Conservation (phyloP, 2,888 invertebrate genomes). For the Steinernema hermaphroditum region DNA sequence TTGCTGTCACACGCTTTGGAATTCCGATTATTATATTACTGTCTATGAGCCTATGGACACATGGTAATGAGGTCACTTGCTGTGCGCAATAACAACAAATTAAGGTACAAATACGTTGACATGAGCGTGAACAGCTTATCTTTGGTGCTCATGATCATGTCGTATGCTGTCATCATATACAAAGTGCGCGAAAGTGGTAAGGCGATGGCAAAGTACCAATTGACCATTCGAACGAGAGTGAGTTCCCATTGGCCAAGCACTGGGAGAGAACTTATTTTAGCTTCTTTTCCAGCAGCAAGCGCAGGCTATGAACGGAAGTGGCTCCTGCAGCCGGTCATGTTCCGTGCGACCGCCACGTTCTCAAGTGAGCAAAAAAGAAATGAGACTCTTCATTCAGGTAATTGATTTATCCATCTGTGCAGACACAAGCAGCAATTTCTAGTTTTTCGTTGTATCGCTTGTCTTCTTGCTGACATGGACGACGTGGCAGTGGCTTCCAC, state of each 20-base stretch:
- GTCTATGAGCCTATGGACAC: conserved; percentile 54
- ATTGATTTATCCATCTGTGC: background rate
- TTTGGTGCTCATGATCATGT: conserved; percentile 59
- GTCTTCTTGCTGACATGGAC: conserved; percentile 63
- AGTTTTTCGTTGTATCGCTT: conserved; percentile 64
- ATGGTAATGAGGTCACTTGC: conserved; percentile 41
- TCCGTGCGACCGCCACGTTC: conserved; percentile 57
- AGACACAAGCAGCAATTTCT: too few relatives aligned
- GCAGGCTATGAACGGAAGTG: conserved; percentile 36
- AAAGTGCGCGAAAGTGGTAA: conserved; percentile 60
- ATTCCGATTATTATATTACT: conserved; percentile 53
- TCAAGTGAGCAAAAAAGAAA: conserved; percentile 62
- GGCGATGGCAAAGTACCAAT: conserved; percentile 61
- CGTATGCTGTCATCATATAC: conserved; percentile 62
- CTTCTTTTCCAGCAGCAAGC: conserved; percentile 37
- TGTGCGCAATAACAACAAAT: conserved; percentile 14
- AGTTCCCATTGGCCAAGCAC: conserved; percentile 3
- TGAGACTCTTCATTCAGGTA: conserved; percentile 61
- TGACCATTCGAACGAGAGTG: conserved; percentile 57
- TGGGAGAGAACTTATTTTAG: conserved; percentile 23
- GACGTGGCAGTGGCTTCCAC: conserved; percentile 64
- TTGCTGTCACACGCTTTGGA: conserved; percentile 63
- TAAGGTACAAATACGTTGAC: conserved; percentile 61
- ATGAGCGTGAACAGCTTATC: conserved; percentile 59
- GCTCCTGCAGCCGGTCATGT: conserved; percentile 33